A percentile compares a stretch with the other conserved stretches of the same genome.
phyloP scores from a whole-genome alignment of 2,113 vertebrate species.

The Oostethus manadensis region DNA sequence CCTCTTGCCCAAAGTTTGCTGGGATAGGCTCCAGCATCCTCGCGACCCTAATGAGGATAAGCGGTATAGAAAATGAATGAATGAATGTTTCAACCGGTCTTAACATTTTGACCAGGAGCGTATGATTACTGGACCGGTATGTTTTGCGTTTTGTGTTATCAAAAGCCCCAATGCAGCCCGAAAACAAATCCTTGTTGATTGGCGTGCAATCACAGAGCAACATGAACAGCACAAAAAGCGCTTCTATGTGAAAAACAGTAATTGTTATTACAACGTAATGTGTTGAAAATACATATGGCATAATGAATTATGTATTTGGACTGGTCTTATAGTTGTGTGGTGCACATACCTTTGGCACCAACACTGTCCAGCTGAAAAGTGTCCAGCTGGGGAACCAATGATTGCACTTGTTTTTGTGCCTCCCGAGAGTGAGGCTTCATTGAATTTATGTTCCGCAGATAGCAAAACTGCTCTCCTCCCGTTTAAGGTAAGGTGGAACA shows the following conservation, averaged over 20 bases:
- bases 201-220: neutral
- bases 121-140: no score
- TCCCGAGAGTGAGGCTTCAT: neutral
- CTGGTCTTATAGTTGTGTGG: no score
- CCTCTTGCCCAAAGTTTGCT: no score
- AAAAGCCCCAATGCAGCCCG: neutral
- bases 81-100: no score
- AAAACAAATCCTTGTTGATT: neutral
- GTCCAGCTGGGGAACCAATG: neutral
- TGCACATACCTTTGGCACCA: no score
- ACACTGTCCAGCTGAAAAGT: no score
- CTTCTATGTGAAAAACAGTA: neutral
- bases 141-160: neutral
- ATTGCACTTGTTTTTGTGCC: neutral
- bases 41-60: no score
- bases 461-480: neutral
- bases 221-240: neutral
- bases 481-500: constrained; percentile 1
- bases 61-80: no score
- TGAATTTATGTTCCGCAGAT: neutral
- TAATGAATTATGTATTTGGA: no score
- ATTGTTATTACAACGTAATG: neutral
- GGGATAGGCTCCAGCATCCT: no score
- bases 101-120: no score
- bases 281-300: neutral